phyloP scores from a whole-genome alignment of 2,888 invertebrate genomes.

The Tyria jacobaeae region DNA sequence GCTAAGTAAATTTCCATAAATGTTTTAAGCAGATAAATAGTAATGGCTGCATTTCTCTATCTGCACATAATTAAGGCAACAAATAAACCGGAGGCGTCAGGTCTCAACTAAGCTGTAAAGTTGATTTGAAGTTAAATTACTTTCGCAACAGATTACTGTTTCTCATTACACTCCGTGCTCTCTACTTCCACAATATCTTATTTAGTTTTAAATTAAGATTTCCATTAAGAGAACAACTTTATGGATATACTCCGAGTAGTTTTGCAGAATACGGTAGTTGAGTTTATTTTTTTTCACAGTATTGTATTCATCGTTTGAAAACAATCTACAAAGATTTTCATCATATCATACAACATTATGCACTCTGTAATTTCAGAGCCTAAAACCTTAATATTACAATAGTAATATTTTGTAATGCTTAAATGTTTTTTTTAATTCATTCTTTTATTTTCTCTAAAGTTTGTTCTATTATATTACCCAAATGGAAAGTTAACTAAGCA shows the following conservation, averaged over 20 bases:
- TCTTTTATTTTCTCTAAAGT: too few species aligned
- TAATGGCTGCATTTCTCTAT: constrained; percentile 11
- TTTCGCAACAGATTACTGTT: constrained; percentile 47
- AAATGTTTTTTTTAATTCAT: too few species aligned
- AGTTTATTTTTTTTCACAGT: not conserved
- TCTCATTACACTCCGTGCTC: constrained; percentile 40
- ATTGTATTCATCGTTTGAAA: not conserved
- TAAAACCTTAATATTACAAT: too few species aligned
- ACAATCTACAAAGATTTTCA: not conserved
- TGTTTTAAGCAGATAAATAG: not conserved
- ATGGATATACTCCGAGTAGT: constrained; percentile 24
- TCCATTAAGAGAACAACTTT: constrained; percentile 41
- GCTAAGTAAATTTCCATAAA: not conserved
- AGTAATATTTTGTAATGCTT: too few species aligned
- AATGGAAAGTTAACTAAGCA: too few species aligned
- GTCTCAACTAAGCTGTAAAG: constrained; percentile 29
- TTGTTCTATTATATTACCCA: too few species aligned
- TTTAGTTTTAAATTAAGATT: constrained; percentile 49
- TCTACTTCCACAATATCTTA: constrained; percentile 31
- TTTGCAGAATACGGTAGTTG: constrained; percentile 18
- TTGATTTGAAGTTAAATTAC: constrained; percentile 49
- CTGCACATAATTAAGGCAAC: constrained; percentile 18
- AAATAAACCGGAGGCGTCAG: constrained; percentile 19
- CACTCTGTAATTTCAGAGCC: too few species aligned
- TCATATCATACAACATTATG: too few species aligned